phyloP scores from a whole-genome alignment of 2,888 invertebrate genomes.

The Drosophila mercatorum region DNA sequence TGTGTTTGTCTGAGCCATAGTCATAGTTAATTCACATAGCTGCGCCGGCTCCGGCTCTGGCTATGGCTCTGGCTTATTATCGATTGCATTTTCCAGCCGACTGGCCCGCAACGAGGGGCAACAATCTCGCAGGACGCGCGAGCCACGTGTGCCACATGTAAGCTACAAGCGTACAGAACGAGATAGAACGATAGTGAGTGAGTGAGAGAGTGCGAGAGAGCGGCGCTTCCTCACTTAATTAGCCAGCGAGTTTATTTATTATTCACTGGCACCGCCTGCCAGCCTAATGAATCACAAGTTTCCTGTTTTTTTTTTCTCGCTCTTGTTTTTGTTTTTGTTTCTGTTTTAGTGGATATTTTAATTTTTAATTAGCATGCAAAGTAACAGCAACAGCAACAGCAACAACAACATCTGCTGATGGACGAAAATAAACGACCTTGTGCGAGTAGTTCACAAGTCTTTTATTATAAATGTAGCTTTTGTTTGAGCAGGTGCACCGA shows the following conservation, averaged over 20 bases:
- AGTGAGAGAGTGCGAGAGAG: neutral
- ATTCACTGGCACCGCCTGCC: constrained; percentile 72
- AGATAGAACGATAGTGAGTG: neutral
- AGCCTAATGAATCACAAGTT: constrained; percentile 77
- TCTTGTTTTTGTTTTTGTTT: constrained; percentile 5
- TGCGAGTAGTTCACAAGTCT: constrained; percentile 60
- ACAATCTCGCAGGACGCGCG: constrained; percentile 57
- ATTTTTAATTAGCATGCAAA: constrained; percentile 77
- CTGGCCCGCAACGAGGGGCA: constrained; percentile 59
- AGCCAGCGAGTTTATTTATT: constrained; percentile 77
- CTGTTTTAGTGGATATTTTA: constrained; percentile 74
- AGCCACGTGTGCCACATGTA: constrained; percentile 67
- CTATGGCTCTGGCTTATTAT: constrained; percentile 41
- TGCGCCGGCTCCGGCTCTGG: constrained; percentile 24
- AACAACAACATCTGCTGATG: constrained; percentile 31
- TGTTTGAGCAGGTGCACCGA: constrained; percentile 58
- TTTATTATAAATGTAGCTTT: constrained; percentile 45
- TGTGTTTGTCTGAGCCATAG: constrained; percentile 19
- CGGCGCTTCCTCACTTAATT: constrained; percentile 68
- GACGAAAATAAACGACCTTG: constrained; percentile 74
- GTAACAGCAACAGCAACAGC: constrained; percentile 24
- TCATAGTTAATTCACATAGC: constrained; percentile 69
- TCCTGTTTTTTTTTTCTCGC: constrained; percentile 13
- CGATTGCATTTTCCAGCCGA: constrained; percentile 69
- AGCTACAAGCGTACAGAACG: constrained; percentile 67